A percentile compares a stretch with the other conserved stretches of the same genome.
These are phyloP conservation scores for Saguinus imperator DNA, from an alignment of 2,113 vertebrate genomes.

Conservation along the genomic window DNA sequence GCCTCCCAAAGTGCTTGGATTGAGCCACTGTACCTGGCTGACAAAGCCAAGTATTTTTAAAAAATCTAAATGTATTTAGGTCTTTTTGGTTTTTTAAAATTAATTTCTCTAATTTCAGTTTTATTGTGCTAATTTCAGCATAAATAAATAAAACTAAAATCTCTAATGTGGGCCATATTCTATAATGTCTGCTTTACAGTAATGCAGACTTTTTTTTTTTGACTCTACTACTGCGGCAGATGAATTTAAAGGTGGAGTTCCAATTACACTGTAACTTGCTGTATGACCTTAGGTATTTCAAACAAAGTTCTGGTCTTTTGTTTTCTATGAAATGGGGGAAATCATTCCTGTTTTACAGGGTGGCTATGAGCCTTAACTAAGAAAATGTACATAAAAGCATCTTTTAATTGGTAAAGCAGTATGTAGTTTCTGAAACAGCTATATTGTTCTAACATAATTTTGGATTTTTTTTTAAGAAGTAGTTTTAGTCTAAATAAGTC, in stretches of 20 bases:
- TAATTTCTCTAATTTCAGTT: background rate
- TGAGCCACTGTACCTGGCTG: too few relatives aligned
- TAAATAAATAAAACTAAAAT: too few relatives aligned
- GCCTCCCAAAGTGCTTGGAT: too few relatives aligned
- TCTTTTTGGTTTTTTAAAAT: background rate
- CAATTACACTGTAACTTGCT: background rate
- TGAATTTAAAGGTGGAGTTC: slow-evolving; percentile 2
- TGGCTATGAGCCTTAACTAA: background rate
- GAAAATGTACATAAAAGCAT: background rate
- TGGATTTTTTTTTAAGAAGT: background rate
- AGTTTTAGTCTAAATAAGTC: background rate
- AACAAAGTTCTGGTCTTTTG: slow-evolving; percentile 4
- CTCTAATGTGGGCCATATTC: background rate
- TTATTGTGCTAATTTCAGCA: background rate
- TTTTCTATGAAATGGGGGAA: background rate
- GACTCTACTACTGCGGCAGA: background rate
- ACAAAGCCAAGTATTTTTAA: too few relatives aligned
- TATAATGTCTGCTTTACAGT: background rate
- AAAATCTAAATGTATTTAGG: background rate
- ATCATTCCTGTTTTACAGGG: background rate
- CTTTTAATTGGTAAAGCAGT: slow-evolving; percentile 29
- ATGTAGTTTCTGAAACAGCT: background rate
- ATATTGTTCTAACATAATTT: background rate
- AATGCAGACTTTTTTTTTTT: background rate
- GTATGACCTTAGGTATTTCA: slow-evolving; percentile 1